phyloP scores from a whole-genome alignment of 2,888 invertebrate species.

The Lottia scabra region DNA sequence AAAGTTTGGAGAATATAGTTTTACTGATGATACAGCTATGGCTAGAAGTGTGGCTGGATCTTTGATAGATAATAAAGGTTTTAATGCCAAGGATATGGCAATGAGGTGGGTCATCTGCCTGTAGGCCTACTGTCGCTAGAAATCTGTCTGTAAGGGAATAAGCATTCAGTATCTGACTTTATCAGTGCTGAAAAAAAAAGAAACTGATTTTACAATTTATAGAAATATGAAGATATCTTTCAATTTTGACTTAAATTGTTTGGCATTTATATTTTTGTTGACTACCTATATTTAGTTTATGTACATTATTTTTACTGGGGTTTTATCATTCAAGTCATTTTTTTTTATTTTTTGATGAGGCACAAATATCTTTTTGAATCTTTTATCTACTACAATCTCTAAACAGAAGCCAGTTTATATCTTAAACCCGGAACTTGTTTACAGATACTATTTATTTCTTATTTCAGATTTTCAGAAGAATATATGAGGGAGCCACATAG shows the following conservation, averaged over 20 bases:
- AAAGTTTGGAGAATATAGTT: neutral
- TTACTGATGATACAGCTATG: conserved; percentile 82
- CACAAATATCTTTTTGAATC: too few relatives aligned
- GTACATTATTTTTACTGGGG: too few relatives aligned
- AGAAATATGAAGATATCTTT: too few relatives aligned
- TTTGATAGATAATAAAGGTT: conserved; percentile 73
- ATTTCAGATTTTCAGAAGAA: conserved; percentile 74
- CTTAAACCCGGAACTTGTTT: too few relatives aligned
- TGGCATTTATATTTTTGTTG: too few relatives aligned
- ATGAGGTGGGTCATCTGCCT: conserved; percentile 69
- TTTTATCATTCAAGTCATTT: too few relatives aligned
- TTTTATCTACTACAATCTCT: neutral
- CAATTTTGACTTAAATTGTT: too few relatives aligned
- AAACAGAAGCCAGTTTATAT: neutral
- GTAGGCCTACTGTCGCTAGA: too few relatives aligned
- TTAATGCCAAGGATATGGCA: conserved; percentile 75
- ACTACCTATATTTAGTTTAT: too few relatives aligned
- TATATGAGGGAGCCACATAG: conserved; percentile 76
- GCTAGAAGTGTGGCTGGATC: conserved; percentile 76
- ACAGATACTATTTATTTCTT: too few relatives aligned
- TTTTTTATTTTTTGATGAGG: too few relatives aligned
- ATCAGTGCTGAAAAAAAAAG: neutral
- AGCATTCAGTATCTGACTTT: neutral
- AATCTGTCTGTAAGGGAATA: too few relatives aligned
- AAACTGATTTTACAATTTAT: neutral